These are phyloP conservation scores for Scophthalmus maximus DNA, from an alignment of 2,113 vertebrate genomes.

Conservation along the genomic window DNA sequence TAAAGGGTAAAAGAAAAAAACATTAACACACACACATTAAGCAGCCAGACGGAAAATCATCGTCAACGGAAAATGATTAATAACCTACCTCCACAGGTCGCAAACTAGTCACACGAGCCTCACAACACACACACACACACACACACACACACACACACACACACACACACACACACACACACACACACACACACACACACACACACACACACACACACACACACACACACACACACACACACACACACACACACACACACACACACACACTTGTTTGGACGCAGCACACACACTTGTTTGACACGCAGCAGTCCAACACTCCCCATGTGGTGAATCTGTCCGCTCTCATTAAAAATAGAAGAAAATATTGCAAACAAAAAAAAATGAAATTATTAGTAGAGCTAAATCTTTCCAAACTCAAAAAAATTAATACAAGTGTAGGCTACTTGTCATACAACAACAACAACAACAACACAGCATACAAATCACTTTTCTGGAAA, in stretches of 20 bases:
- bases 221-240: constrained; percentile 28
- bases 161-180: constrained; percentile 28
- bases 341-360: constrained; percentile 61
- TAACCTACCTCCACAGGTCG: constrained; percentile 46
- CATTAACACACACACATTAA: constrained; percentile 32
- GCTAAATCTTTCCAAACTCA: constrained; percentile 60
- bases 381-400: constrained; percentile 60
- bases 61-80: constrained; percentile 25
- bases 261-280: constrained; percentile 38
- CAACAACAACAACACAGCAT: constrained; percentile 27
- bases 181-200: constrained; percentile 8
- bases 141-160: constrained; percentile 24
- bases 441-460: constrained; percentile 55
- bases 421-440: constrained; percentile 51
- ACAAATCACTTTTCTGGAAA: constrained; percentile 32
- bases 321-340: constrained; percentile 36
- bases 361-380: constrained; percentile 68
- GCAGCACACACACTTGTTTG: constrained; percentile 30
- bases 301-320: constrained; percentile 19
- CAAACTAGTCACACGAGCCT: constrained; percentile 41
- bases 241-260: constrained; percentile 8
- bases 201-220: constrained; percentile 23
- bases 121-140: constrained; percentile 13
- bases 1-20: constrained; percentile 76
- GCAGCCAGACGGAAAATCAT: constrained; percentile 62